Conservation (phyloP, 2,113 vertebrate species). For the Tachysurus vachellii region DNA sequence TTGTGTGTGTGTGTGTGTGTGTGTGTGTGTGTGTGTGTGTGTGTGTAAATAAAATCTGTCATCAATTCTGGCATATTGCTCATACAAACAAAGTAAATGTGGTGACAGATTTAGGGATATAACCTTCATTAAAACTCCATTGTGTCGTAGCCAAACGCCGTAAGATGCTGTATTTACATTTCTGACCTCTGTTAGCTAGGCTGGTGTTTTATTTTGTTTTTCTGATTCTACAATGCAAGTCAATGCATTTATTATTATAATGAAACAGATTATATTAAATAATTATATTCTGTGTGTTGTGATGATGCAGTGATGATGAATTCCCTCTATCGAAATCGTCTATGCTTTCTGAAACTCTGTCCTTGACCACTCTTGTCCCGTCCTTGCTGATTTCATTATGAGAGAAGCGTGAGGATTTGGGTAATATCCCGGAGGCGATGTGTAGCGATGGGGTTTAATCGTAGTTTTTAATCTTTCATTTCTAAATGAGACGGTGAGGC, state of each 20-base stretch:
- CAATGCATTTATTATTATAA: background rate
- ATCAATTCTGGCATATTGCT: too few species aligned
- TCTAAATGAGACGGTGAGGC: slow-evolving; percentile 44
- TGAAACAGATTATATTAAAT: background rate
- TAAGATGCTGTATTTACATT: background rate
- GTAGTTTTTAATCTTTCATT: slow-evolving; percentile 42
- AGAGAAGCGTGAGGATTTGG: slow-evolving; percentile 44
- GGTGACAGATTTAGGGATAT: too few species aligned
- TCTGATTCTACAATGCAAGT: background rate
- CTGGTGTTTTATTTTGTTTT: background rate
- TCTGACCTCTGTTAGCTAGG: background rate
- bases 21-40: too few species aligned
- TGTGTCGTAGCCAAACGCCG: background rate
- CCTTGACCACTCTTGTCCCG: slow-evolving; percentile 27
- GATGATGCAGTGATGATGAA: background rate
- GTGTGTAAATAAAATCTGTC: too few species aligned
- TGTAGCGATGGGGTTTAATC: slow-evolving; percentile 49
- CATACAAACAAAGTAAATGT: too few species aligned
- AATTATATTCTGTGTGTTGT: background rate
- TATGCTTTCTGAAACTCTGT: slow-evolving; percentile 23
- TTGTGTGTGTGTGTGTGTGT: too few species aligned
- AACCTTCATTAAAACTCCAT: too few species aligned
- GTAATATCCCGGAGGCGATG: slow-evolving; percentile 6
- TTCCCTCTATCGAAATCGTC: background rate
- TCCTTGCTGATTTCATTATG: slow-evolving; percentile 29